phyloP scores from a whole-genome alignment of 2,113 vertebrate genomes.

The Callospermophilus lateralis region DNA sequence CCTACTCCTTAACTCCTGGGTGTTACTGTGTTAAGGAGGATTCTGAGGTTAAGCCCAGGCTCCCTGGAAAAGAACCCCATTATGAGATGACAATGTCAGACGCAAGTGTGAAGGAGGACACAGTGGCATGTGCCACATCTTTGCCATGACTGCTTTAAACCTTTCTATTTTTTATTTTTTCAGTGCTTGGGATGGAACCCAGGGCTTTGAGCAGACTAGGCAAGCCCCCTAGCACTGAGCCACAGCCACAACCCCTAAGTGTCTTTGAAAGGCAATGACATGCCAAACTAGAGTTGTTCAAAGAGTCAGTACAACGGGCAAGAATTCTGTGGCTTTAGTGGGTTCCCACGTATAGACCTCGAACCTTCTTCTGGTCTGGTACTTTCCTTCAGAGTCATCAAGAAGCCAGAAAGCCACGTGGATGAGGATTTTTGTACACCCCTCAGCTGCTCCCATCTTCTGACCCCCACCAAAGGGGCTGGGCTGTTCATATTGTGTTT shows the following conservation, averaged over 20 bases:
- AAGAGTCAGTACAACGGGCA: not conserved
- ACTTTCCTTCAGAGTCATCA: not conserved
- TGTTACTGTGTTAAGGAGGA: not conserved
- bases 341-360: accelerated
- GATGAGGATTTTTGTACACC: not conserved
- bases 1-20: not conserved
- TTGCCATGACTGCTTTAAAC: not conserved
- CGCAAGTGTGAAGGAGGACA: accelerated
- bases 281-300: too few species aligned
- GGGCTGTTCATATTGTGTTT: accelerated
- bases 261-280: not conserved
- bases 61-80: not conserved
- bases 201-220: not conserved
- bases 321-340: not conserved
- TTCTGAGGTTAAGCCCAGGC: not conserved
- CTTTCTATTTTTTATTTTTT: too few species aligned
- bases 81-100: accelerated
- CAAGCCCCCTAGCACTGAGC: too few species aligned
- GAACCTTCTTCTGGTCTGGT: not conserved
- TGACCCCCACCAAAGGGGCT: not conserved
- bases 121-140: accelerated
- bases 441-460: not conserved
- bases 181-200: not conserved
- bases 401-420: not conserved
- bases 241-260: not conserved